Conservation (phyloP, 2,113 vertebrate species). For the Falcunculus frontatus region DNA sequence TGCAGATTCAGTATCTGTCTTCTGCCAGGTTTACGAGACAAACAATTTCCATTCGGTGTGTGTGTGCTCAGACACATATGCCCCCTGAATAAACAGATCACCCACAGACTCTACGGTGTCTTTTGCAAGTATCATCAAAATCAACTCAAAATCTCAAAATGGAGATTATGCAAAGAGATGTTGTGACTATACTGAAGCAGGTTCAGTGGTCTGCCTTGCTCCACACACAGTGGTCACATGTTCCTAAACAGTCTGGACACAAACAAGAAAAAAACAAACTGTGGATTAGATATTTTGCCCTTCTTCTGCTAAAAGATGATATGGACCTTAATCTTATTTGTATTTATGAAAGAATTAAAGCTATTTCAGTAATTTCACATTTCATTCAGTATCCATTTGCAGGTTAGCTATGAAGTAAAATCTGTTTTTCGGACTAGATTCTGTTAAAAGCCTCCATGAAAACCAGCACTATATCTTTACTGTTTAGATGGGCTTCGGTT, state of each 20-base stretch:
- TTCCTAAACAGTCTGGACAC: background rate
- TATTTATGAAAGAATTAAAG: background rate
- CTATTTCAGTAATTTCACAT: background rate
- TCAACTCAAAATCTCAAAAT: background rate
- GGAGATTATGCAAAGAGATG: background rate
- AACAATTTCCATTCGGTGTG: background rate
- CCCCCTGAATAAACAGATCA: background rate
- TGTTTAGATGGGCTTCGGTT: background rate
- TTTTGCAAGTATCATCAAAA: background rate
- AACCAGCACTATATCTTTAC: background rate
- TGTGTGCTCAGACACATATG: fast-evolving
- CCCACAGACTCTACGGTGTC: background rate
- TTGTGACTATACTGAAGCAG: background rate
- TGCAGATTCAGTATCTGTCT: background rate
- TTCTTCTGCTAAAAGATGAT: background rate
- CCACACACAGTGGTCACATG: fast-evolving
- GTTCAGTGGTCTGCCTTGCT: background rate
- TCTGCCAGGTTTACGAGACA: background rate
- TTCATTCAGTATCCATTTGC: background rate
- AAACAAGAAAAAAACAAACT: background rate
- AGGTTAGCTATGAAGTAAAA: background rate
- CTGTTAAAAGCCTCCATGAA: background rate
- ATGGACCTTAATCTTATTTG: background rate
- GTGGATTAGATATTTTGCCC: background rate
- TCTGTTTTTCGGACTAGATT: background rate